Conservation (phyloP, 2,888 invertebrate genomes). For the Melanostoma mellinum region DNA sequence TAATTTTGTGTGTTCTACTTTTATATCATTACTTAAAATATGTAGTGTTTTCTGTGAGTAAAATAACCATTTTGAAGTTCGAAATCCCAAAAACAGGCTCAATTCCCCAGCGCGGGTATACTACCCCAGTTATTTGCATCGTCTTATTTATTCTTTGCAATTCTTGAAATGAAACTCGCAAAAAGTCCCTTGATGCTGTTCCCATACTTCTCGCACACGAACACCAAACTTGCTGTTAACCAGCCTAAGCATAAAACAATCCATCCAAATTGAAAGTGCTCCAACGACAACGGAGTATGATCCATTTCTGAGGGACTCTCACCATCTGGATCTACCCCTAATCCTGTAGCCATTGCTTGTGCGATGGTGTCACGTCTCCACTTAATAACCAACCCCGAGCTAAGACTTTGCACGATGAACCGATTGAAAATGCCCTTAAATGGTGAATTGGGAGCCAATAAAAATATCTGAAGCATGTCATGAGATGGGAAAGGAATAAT, state of each 20-base stretch:
- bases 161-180: no score
- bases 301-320: no score
- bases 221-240: neutral
- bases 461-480: neutral
- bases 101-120: no score
- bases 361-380: constrained; percentile 9
- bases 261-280: constrained; percentile 37
- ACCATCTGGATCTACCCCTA: neutral
- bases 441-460: constrained; percentile 22
- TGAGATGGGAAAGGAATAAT: neutral
- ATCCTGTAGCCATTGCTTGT: neutral
- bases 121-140: no score
- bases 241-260: constrained; percentile 2
- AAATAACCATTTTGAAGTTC: no score
- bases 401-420: constrained; percentile 3
- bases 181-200: no score
- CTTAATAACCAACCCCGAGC: constrained; percentile 22
- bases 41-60: no score
- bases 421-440: constrained; percentile 25
- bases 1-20: no score
- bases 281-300: neutral
- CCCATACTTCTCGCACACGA: constrained; percentile 1
- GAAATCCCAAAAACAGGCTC: no score
- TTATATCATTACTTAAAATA: no score
- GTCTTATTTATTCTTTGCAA: no score